Evolutionary conservation across 1,140 invertebrate species (phyloP).

Genomic region (Coenobita brevimanus): DNA sequence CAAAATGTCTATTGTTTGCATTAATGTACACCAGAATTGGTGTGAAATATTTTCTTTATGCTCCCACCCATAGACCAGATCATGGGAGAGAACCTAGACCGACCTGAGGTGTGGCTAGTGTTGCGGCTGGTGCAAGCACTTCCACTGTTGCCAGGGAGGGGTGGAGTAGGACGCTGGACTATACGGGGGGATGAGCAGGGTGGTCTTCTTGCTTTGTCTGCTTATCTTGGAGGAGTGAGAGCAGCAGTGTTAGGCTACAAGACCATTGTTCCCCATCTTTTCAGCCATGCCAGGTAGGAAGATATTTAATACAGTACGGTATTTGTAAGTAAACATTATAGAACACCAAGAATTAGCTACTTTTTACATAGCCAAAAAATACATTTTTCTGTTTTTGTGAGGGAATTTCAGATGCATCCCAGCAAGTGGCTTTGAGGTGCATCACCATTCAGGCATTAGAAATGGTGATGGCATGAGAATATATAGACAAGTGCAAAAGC

Average conservation of each 20-base stretch:
- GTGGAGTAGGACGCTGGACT: slow-evolving; percentile 21
- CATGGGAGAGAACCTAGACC: slow-evolving; percentile 43
- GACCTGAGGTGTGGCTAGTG: slow-evolving; percentile 51
- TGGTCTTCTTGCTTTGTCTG: slow-evolving; percentile 65
- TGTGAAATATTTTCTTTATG: slow-evolving; percentile 17
- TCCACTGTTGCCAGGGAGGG: slow-evolving; percentile 18
- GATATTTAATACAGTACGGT: no score
- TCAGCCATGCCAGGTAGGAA: slow-evolving; percentile 73
- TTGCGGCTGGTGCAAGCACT: slow-evolving; percentile 59
- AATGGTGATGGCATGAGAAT: no score
- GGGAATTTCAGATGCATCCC: no score
- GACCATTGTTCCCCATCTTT: slow-evolving; percentile 72
- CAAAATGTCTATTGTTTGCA: no score
- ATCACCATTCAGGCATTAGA: no score
- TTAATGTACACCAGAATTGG: no score
- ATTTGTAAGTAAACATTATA: no score
- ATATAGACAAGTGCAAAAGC: no score
- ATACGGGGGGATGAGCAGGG: slow-evolving; percentile 35
- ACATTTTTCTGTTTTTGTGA: no score
- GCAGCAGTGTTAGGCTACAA: slow-evolving; percentile 73
- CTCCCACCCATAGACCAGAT: slow-evolving; percentile 32
- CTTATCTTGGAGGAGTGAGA: slow-evolving; percentile 74
- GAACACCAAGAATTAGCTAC: no score
- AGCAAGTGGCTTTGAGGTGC: no score
- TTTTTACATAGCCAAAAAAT: no score